Percentiles rank a stretch among this genome's conserved stretches.
Evolutionary conservation across 1,140 invertebrate species (phyloP).

Genomic region (Aphelinus atriplicis): DNA sequence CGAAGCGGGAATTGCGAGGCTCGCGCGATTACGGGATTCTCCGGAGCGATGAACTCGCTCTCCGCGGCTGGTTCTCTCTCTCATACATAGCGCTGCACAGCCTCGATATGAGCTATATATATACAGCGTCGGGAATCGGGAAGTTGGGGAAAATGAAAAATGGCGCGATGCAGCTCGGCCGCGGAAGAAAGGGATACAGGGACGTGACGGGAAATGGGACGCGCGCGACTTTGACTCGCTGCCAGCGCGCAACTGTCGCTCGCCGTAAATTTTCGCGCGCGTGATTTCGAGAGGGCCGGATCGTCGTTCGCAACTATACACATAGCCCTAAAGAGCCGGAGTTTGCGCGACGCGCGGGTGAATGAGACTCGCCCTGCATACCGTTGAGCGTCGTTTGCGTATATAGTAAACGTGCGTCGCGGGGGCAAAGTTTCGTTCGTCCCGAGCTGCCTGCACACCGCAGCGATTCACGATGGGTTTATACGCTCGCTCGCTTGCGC

Average conservation of each 20-base stretch:
- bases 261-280: conserved; percentile 1
- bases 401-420: too few relatives aligned
- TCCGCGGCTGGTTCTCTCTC: neutral
- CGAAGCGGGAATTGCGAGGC: too few relatives aligned
- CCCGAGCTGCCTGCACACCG: too few relatives aligned
- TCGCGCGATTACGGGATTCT: conserved; percentile 9
- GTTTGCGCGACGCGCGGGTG: too few relatives aligned
- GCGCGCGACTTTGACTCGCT: neutral
- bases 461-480: too few relatives aligned
- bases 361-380: too few relatives aligned
- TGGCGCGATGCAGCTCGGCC: neutral
- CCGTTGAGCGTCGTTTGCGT: too few relatives aligned
- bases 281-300: too few relatives aligned
- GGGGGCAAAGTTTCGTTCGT: too few relatives aligned
- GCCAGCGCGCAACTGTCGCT: neutral
- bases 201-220: conserved; percentile 20
- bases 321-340: too few relatives aligned
- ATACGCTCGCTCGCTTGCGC: too few relatives aligned
- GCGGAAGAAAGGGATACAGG: neutral
- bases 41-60: conserved; percentile 35
- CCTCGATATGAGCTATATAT: neutral
- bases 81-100: neutral
- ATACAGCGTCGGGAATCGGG: neutral
- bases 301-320: too few relatives aligned
- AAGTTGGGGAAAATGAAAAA: conserved; percentile 1